phyloP scores from a whole-genome alignment of 2,113 vertebrate species.

The Gymnarchus niloticus region DNA sequence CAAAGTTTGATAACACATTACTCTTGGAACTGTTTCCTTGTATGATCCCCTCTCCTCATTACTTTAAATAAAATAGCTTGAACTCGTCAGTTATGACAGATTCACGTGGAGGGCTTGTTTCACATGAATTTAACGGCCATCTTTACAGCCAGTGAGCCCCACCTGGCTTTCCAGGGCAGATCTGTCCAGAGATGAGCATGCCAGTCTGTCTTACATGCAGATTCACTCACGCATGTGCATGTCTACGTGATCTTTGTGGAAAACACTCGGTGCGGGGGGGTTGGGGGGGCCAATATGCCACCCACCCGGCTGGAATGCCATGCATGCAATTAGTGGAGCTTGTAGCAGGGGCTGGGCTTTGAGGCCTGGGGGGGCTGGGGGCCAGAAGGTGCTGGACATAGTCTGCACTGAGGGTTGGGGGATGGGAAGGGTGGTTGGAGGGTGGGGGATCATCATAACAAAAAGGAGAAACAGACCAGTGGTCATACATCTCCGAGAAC shows the following conservation, averaged over 20 bases:
- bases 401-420: conserved; percentile 38
- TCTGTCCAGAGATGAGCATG: background rate
- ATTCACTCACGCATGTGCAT: background rate
- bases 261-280: conserved; percentile 57
- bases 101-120: too few relatives aligned
- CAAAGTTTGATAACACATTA: background rate
- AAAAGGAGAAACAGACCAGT: conserved; percentile 35
- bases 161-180: background rate
- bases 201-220: background rate
- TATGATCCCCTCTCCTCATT: background rate
- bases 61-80: background rate
- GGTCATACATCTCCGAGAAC: conserved; percentile 60
- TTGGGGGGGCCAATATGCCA: conserved; percentile 66
- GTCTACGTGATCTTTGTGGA: conserved; percentile 45
- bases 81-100: too few relatives aligned
- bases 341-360: conserved; percentile 50
- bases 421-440: conserved; percentile 25
- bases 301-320: conserved; percentile 74
- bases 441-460: conserved; percentile 48
- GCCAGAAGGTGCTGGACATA: conserved; percentile 25
- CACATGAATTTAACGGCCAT: too few relatives aligned
- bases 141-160: background rate
- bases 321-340: conserved; percentile 70
- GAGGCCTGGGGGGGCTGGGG: conserved; percentile 30
- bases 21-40: background rate